These are phyloP conservation scores for Ectropis grisescens DNA, from an alignment of 1,140 invertebrate species.

Conservation along the genomic window DNA sequence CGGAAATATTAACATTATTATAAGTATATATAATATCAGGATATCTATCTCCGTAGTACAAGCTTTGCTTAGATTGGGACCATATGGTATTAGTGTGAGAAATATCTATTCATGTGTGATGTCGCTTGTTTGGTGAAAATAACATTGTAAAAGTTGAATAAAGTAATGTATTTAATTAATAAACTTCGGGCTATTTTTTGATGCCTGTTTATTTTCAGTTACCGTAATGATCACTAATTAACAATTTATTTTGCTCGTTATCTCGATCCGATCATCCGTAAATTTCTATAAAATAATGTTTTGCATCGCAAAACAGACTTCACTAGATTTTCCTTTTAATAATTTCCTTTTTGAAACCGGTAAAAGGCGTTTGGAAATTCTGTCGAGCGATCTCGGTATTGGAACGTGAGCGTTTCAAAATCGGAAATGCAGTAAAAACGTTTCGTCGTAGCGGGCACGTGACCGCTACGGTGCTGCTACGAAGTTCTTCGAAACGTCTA, in stretches of 20 bases:
- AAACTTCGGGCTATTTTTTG: not conserved
- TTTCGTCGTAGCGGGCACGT: conserved; percentile 41
- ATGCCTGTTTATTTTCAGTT: not conserved
- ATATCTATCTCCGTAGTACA: no score
- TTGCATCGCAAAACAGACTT: no score
- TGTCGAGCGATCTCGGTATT: not conserved
- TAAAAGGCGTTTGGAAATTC: not conserved
- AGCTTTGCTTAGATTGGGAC: no score
- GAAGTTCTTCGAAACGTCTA: no score
- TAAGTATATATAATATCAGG: no score
- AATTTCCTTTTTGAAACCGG: no score
- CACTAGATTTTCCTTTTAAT: not conserved
- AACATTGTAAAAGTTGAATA: not conserved
- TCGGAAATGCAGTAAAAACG: conserved; percentile 48
- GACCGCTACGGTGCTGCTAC: conserved; percentile 11
- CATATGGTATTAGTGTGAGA: not conserved
- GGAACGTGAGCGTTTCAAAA: conserved; percentile 23
- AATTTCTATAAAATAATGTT: not conserved
- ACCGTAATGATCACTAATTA: not conserved
- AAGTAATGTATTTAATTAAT: not conserved
- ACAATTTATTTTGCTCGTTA: not conserved
- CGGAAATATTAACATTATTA: no score
- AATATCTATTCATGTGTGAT: not conserved
- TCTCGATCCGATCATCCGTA: not conserved
- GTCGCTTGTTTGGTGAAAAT: not conserved